A percentile compares a stretch with the other conserved stretches of the same genome.
These are phyloP conservation scores for Neodiprion fabricii DNA, from an alignment of 1,140 invertebrate genomes.

Conservation along the genomic window DNA sequence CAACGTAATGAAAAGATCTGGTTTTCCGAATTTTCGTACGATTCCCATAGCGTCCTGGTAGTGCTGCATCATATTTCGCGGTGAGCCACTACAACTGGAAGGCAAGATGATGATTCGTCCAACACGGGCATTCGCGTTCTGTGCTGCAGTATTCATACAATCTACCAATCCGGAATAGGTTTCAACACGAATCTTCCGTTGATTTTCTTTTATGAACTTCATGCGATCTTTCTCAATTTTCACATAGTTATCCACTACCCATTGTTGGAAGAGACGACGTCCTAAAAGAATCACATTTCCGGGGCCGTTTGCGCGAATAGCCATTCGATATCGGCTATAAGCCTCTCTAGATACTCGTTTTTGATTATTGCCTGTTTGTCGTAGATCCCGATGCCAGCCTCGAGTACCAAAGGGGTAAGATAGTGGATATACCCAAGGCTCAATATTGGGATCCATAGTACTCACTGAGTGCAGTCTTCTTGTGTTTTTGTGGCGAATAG, in stretches of 20 bases:
- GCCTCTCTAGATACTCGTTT: constrained; percentile 19
- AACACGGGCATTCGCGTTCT: constrained; percentile 19
- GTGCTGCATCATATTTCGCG: constrained; percentile 54
- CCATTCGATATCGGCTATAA: constrained; percentile 20
- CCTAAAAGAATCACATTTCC: constrained; percentile 22
- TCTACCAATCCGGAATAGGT: constrained; percentile 21
- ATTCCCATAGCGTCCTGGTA: constrained; percentile 56
- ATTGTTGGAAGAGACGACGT: constrained; percentile 22
- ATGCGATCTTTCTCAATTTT: constrained; percentile 25
- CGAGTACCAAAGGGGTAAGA: constrained; percentile 22
- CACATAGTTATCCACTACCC: constrained; percentile 25
- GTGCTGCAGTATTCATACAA: constrained; percentile 16
- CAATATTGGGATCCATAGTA: constrained; percentile 24
- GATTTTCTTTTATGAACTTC: constrained; percentile 15
- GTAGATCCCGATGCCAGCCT: constrained; percentile 22
- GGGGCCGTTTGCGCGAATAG: constrained; percentile 9
- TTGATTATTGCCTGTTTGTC: constrained; percentile 6
- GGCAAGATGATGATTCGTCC: constrained; percentile 45
- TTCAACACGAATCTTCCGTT: constrained; percentile 20
- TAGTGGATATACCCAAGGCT: constrained; percentile 22
- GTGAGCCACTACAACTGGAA: constrained; percentile 47
- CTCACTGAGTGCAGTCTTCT: constrained; percentile 21
- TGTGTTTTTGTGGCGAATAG: constrained; percentile 20
- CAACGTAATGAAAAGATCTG: constrained; percentile 52
- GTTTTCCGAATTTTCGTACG: constrained; percentile 50